Evolutionary conservation across 2,113 vertebrate species (phyloP), one percentile per base, ranked within the genome.

Genomic region (Tetraodon nigroviridis): DNA sequence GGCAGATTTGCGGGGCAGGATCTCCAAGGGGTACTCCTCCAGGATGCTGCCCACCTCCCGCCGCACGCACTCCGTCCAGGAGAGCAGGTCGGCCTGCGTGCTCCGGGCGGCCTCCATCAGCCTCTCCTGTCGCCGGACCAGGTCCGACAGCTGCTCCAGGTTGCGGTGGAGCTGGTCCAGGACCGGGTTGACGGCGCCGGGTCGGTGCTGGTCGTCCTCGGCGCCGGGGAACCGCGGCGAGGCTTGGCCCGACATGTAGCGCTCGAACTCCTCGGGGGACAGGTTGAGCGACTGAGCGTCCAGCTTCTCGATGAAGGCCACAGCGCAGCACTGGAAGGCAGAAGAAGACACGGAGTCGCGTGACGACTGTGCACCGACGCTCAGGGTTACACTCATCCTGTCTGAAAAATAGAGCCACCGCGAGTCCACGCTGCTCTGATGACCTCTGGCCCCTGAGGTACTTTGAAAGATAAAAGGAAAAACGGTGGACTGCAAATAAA

Each of bases 251-350:
- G 92, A 95, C 97, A 99, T 98, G 84, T 96, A 95, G 32, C 93
- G 93, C 83, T 95, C 93, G 48, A 99, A 99, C 67, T 99, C 96
- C 67, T 98, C 97, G 15, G 92, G 87, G 76, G 93, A 96, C 51
- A 99, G 88, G 51, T 98, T 99, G 64, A 98, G 85, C 8, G 94
- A 97, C 76, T 98, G 97, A 73, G 93, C 95, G 11, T 99, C 96
- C 83, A 99, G 67, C 71, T 99, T 99, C 71, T 99, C 97, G 46
- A 99, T 99, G 77, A 99, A 99, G 79, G 97, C 94, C 69, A 93
- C 93, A 0, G 97, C 95, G 48, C 97, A 99, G 83, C 97, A 99
- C 97, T 99, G 55, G 14, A 67, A 49, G 10, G 41, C 6, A 19
- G 21, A 19, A 19, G 21, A 19, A 14, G 14, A 16, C 17, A 79